Percentiles rank a stretch among this genome's conserved stretches.
Conservation (phyloP, 2,888 invertebrate genomes). For the Philereme vetulata region DNA sequence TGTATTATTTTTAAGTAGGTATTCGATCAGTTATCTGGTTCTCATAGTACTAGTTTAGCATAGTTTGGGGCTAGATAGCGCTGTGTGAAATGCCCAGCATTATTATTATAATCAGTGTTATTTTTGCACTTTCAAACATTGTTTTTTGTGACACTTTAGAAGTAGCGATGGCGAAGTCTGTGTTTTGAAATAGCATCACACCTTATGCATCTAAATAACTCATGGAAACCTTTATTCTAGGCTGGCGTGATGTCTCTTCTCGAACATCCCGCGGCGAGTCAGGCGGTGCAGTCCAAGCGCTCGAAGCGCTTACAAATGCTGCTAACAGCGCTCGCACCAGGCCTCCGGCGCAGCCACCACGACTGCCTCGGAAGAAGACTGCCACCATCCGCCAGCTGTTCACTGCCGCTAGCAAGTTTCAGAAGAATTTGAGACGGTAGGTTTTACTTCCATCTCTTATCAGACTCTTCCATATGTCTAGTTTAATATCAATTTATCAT, state of each 20-base stretch:
- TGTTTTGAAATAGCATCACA: not conserved
- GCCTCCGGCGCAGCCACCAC: constrained; percentile 84
- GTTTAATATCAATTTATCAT: no score
- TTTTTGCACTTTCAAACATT: not conserved
- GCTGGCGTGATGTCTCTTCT: constrained; percentile 93
- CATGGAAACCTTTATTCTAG: constrained; percentile 62
- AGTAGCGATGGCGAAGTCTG: no score
- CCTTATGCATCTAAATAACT: not conserved
- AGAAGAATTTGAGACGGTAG: constrained; percentile 88
- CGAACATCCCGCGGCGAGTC: constrained; percentile 84
- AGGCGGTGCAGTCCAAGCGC: constrained; percentile 87
- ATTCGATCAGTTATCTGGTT: no score
- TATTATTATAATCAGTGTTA: not conserved
- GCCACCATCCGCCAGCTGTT: constrained; percentile 97
- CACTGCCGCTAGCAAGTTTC: constrained; percentile 98
- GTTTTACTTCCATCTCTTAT: not conserved
- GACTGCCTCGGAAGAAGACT: constrained; percentile 92
- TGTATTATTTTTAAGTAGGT: not conserved
- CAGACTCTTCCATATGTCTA: not conserved
- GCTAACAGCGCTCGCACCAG: constrained; percentile 74
- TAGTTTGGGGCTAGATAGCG: no score
- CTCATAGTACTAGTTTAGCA: no score
- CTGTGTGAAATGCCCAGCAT: no score
- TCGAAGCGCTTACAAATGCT: constrained; percentile 86
- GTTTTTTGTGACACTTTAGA: no score